phyloP scores from a whole-genome alignment of 1,140 invertebrate species.

The Phocides pigmalion region DNA sequence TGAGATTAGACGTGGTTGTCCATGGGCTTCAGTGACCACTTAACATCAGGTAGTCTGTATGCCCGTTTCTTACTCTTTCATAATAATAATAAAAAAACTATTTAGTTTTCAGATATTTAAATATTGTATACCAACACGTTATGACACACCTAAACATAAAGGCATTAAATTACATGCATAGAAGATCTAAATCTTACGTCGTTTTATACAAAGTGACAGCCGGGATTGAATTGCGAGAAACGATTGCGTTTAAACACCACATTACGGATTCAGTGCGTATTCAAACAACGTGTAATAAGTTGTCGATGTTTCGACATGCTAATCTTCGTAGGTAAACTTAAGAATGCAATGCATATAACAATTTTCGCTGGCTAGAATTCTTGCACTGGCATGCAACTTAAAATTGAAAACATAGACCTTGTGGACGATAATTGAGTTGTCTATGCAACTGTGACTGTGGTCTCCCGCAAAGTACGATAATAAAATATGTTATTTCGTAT shows the following conservation, averaged over 20 bases:
- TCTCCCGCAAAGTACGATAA: neutral
- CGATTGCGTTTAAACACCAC: conserved; percentile 39
- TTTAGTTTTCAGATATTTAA: too few relatives aligned
- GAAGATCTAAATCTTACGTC: conserved; percentile 5
- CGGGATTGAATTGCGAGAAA: conserved; percentile 36
- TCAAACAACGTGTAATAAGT: conserved; percentile 36
- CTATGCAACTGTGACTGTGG: too few relatives aligned
- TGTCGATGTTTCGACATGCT: conserved; percentile 39
- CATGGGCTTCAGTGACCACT: too few relatives aligned
- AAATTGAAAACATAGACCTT: neutral
- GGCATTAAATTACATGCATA: too few relatives aligned
- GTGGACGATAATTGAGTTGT: neutral
- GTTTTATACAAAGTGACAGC: conserved; percentile 8
- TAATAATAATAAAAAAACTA: too few relatives aligned
- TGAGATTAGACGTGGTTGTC: too few relatives aligned
- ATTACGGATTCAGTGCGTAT: conserved; percentile 39
- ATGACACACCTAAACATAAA: too few relatives aligned
- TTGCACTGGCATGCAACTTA: neutral
- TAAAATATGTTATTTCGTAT: too few relatives aligned
- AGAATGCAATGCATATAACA: conserved; percentile 8
- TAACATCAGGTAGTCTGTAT: too few relatives aligned
- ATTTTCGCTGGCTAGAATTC: conserved; percentile 4
- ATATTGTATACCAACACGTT: too few relatives aligned
- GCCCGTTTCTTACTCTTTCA: too few relatives aligned
- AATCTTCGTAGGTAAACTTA: conserved; percentile 23